phyloP scores from a whole-genome alignment of 92 coral and sea anemone genomes.

The Palythoa grandiflora region DNA sequence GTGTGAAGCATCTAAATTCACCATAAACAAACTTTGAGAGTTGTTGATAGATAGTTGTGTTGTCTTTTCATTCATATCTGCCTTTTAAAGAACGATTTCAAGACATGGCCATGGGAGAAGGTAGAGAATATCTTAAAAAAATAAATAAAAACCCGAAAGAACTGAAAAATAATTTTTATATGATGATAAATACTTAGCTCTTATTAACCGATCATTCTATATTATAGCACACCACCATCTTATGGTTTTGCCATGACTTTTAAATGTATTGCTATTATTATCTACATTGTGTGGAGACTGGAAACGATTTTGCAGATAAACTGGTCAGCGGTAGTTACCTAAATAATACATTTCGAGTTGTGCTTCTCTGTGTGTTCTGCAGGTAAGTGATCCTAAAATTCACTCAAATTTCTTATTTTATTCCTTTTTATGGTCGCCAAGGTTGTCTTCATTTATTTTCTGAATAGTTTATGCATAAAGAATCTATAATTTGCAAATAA shows the following conservation, averaged over 20 bases:
- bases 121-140: not conserved
- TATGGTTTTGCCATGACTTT: not conserved
- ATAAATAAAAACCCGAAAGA: not conserved
- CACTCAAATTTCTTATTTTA: not conserved
- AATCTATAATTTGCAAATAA: not conserved
- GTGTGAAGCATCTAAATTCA: not conserved
- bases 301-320: not conserved
- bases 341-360: not conserved
- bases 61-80: not conserved
- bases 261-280: not conserved
- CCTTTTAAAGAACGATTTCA: not conserved
- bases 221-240: slow-evolving; percentile 1
- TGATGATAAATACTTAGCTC: not conserved
- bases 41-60: not conserved
- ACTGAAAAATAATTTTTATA: not conserved
- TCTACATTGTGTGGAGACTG: not conserved
- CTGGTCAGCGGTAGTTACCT: slow-evolving; percentile 2
- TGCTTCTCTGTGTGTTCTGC: slow-evolving; percentile 2
- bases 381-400: not conserved
- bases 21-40: not conserved
- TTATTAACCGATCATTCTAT: not conserved
- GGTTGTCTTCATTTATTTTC: not conserved
- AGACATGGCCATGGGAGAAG: slow-evolving; percentile 2
- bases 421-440: slow-evolving; percentile 1
- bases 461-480: not conserved